Evolutionary conservation across 2,113 vertebrate species (phyloP).

Genomic region (Paracanthobrama guichenoti): DNA sequence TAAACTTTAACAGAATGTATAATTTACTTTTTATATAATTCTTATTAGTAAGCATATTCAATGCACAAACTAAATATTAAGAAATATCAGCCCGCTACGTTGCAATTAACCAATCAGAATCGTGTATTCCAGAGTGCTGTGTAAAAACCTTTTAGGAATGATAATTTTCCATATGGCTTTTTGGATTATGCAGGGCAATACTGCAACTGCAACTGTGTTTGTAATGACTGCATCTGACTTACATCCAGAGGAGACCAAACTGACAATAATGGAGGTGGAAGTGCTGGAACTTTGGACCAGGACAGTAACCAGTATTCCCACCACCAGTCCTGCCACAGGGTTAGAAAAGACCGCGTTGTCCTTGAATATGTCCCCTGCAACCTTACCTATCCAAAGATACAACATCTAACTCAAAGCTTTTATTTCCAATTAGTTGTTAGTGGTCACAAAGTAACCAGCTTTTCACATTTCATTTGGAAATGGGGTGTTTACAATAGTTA

Average conservation of each 20-base stretch:
- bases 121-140: background rate
- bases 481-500: background rate
- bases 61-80: background rate
- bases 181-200: background rate
- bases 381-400: conserved; percentile 78
- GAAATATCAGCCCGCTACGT: background rate
- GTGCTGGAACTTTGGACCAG: conserved; percentile 94
- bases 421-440: background rate
- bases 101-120: background rate
- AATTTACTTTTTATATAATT: no score
- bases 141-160: background rate
- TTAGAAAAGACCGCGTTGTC: conserved; percentile 89
- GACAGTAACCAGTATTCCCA: conserved; percentile 90
- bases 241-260: conserved; percentile 91
- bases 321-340: conserved; percentile 88
- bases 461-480: background rate
- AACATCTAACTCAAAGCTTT: background rate
- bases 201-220: no score
- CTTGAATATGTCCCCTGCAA: conserved; percentile 91
- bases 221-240: conserved; percentile 61
- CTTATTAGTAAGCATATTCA: background rate
- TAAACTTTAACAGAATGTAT: no score
- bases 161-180: background rate
- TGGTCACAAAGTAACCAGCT: background rate
- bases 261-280: conserved; percentile 91